Evolutionary conservation across 2,113 vertebrate species (phyloP).

Genomic region (Alligator sinensis): DNA sequence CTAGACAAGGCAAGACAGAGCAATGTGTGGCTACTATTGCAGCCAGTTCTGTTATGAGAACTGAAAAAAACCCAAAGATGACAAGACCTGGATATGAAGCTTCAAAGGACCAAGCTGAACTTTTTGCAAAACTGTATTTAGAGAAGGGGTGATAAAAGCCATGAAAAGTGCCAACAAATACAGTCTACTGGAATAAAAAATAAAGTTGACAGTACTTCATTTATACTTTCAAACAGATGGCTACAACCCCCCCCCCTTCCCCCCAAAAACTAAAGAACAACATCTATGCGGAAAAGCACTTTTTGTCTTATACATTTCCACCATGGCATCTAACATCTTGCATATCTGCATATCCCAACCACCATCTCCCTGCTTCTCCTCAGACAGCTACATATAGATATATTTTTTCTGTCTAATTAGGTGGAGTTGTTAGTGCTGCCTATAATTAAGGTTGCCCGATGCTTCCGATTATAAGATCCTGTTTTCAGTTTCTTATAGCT

Average conservation of each 20-base stretch:
- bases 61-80: constrained; percentile 62
- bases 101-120: constrained; percentile 69
- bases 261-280: not conserved
- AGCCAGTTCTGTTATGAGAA: constrained; percentile 29
- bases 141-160: constrained; percentile 64
- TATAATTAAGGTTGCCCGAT: not conserved
- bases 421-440: not conserved
- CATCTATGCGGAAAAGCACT: not conserved
- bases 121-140: constrained; percentile 67
- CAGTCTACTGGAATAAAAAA: constrained; percentile 31
- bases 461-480: rapidly evolving
- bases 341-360: not conserved
- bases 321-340: not conserved
- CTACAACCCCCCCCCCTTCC: not conserved
- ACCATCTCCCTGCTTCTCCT: not conserved
- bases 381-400: not conserved
- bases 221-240: constrained; percentile 25
- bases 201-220: not conserved
- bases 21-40: not conserved
- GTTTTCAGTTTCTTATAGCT: not conserved
- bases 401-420: not conserved
- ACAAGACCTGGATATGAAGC: constrained; percentile 59
- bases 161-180: constrained; percentile 58
- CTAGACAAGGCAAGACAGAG: not conserved
- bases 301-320: not conserved